Percentiles rank a stretch among this genome's conserved stretches.
Evolutionary conservation across 37 sponge, comb jelly and placozoan genomes (phyloP).

Genomic region (Aphrocallistes beatrix): DNA sequence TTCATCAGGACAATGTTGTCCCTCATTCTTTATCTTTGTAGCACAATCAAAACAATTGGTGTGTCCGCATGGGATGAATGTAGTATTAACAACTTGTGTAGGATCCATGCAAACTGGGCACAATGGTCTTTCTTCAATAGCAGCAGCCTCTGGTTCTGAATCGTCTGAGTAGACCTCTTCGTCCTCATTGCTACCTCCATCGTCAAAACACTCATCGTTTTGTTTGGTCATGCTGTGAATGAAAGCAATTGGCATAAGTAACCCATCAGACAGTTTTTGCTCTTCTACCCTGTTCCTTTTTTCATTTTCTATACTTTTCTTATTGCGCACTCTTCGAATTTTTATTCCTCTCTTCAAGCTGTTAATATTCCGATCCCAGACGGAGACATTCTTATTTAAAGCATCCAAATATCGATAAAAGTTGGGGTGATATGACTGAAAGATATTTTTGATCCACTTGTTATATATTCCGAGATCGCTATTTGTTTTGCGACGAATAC

Average conservation of each 20-base stretch:
- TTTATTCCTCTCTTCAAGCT: neutral
- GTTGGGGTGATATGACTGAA: neutral
- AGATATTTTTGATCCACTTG: neutral
- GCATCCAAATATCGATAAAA: neutral
- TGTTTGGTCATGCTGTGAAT: neutral
- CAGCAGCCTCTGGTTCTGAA: neutral
- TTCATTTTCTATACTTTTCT: no score
- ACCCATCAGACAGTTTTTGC: no score
- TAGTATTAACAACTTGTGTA: neutral
- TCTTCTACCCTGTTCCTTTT: no score
- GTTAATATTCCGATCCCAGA: neutral
- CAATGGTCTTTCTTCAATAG: neutral
- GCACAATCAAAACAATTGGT: neutral
- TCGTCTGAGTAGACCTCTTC: no score
- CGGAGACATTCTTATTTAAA: neutral
- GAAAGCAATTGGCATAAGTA: neutral
- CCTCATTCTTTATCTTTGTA: neutral
- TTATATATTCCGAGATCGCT: slow-evolving; percentile 11
- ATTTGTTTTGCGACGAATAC: slow-evolving; percentile 6
- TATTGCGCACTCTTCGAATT: neutral
- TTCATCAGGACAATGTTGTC: neutral
- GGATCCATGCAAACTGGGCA: neutral
- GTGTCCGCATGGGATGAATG: neutral
- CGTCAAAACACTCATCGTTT: neutral
- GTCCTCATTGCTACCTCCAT: neutral